Conservation (phyloP, 2,113 vertebrate genomes). For the Cololabis saira region DNA sequence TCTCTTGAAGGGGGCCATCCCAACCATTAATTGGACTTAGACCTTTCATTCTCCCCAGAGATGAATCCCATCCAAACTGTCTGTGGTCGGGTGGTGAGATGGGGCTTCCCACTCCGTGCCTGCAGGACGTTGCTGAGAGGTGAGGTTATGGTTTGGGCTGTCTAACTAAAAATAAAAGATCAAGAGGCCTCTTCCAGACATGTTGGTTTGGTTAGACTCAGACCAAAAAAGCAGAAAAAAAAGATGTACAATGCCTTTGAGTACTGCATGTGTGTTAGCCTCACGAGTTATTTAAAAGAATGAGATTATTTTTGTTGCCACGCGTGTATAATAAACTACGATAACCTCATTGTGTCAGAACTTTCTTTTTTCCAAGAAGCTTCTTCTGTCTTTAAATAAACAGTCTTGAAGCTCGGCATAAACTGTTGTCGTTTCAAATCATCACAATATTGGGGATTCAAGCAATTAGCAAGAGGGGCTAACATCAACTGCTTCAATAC, state of each 20-base stretch:
- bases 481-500: no score
- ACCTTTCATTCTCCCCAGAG: constrained; percentile 53
- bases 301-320: no score
- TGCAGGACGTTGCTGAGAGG: constrained; percentile 26
- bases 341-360: no score
- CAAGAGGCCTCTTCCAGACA: constrained; percentile 48
- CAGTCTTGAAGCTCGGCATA: no score
- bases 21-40: constrained; percentile 64
- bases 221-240: constrained; percentile 1
- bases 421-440: no score
- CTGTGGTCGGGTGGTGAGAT: constrained; percentile 45
- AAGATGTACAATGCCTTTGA: constrained; percentile 11
- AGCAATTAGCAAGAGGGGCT: no score
- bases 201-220: constrained; percentile 55
- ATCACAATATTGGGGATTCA: no score
- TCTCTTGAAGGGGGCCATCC: constrained; percentile 45
- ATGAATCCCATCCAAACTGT: constrained; percentile 58
- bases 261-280: constrained; percentile 17
- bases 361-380: no score
- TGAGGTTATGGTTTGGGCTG: constrained; percentile 43
- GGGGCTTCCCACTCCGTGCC: constrained; percentile 5
- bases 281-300: constrained; percentile 14
- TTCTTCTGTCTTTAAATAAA: no score
- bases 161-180: constrained; percentile 69
- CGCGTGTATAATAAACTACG: no score